Conservation (phyloP, 2,113 vertebrate species). For the Callospermophilus lateralis region DNA sequence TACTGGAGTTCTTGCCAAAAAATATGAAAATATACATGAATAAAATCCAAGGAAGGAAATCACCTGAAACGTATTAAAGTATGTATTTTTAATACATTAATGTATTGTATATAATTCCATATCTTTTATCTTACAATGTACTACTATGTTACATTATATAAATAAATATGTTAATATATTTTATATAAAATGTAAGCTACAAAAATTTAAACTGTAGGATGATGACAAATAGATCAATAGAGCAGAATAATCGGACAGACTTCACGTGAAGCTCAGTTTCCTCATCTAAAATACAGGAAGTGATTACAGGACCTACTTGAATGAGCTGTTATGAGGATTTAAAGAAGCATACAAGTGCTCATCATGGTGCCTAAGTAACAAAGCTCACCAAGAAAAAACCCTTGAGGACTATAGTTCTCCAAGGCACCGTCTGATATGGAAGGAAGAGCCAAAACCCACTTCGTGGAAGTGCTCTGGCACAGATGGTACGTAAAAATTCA, state of each 20-base stretch:
- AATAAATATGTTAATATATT: background rate
- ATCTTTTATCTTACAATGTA: background rate
- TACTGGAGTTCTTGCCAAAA: conserved; percentile 13
- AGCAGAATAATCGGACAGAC: background rate
- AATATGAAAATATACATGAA: background rate
- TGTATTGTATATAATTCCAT: background rate
- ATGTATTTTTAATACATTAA: background rate
- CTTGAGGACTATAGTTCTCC: too few species aligned
- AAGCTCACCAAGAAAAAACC: background rate
- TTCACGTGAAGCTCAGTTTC: background rate
- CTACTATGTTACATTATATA: background rate
- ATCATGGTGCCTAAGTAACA: background rate
- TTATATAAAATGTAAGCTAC: background rate
- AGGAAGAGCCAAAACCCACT: background rate
- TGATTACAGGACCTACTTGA: background rate
- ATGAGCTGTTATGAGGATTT: background rate
- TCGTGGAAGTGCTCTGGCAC: background rate
- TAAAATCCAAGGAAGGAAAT: background rate
- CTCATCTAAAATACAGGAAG: background rate
- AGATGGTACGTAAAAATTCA: background rate
- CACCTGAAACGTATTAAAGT: background rate
- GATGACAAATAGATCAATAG: background rate
- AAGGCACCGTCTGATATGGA: background rate
- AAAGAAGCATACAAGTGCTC: background rate
- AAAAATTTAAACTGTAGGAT: background rate